Evolutionary conservation across 2,888 invertebrate genomes (phyloP), one percentile per base, ranked within the genome.

Genomic region (Trileptium ribeirensis): DNA sequence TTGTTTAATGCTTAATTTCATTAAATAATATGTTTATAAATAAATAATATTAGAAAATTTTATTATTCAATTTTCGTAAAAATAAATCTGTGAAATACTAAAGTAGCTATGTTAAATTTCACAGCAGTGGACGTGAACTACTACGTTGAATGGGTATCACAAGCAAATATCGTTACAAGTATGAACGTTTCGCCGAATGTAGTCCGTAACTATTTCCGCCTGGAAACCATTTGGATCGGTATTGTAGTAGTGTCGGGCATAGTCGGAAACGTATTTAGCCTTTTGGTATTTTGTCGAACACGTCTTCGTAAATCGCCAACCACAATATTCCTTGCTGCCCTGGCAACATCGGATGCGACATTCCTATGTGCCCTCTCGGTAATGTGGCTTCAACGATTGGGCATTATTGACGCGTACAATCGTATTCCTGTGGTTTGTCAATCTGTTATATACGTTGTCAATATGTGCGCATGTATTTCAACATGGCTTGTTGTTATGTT

Each of bases 401-500:
- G 39, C 8, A 3, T 75, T 2, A 24, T 2, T 24, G n/a, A 33
- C 8, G n/a, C 36, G 3, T 34, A 37, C n/a, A 38, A 38, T 75
- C 2, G 2, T 8, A 15, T 38, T 2, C n/a, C 38, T 8, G 8
- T 75, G 37, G 39, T 75, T 3, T 75, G 77, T 36, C 36, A 38
- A 75, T n/a, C 3, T 39, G 39, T 36, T 36, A 75, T 75, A 24
- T 75, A 75, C 37, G 29, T 75, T n/a, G 36, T 75, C 29, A 75
- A 75, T n/a, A 75, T 75, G n/a, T 34, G 37, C 15, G 77, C 77
- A 15, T 75, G 37, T 8, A 36, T 36, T 37, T 75, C 77, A 34
- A 75, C 77, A 15, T 75, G 77, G 77, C 36, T 75, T 38, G 77
- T 75, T 36, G 77, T 75, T 34, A 75, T 75, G 77, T 75, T 75